Evolutionary conservation across 2,888 invertebrate species (phyloP), one percentile per base, ranked within the genome.

Genomic region (Netelia inedita): DNA sequence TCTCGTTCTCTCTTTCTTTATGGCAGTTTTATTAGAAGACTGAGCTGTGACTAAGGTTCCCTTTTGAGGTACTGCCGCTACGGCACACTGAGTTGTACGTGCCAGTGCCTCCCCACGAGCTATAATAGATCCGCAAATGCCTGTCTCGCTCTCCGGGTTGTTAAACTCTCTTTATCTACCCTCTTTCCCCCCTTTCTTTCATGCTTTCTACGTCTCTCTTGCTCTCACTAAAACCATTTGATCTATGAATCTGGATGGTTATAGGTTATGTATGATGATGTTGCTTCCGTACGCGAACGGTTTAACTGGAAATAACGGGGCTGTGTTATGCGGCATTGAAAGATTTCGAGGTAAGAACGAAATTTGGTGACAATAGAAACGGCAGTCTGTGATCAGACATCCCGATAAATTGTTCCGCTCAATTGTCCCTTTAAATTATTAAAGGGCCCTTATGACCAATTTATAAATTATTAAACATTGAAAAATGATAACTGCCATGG

Each of bases 61-160:
- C 73, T 55, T 66, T 72, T 53, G 73, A 61, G 59, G 68, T 65
- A 46, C 53, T 55, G 23, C 28, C 23, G 9, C 73, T 73, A 73
- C 46, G 19, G 19, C 35, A 53, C 63, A 21, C 19, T 19, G 69
- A 19, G n/a, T 21, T 63, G 35, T 65, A 35, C 14, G 35, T 14
- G 19, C 35, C 35, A 43, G 14, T 79, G 55, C n/a, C 16, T 59
- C 50, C 50, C 85, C 79, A 79, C 76, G 86, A 86, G 84, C 79
- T 82, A 88, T 88, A 89, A 89, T 90, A 88, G 87, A 88, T 90
- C 87, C 87, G 87, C 88, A 89, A 88, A 89, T 88, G 78, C 85
- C 78, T 69, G 59, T 63, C 66, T 76, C 66, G 41, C 63, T 69
- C 68, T 68, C 10, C 46, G 68, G 68, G 68, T 73, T 57, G 68